Conservation (phyloP, 2,797 vertebrate species). For the Philypnodon macrostomus region DNA sequence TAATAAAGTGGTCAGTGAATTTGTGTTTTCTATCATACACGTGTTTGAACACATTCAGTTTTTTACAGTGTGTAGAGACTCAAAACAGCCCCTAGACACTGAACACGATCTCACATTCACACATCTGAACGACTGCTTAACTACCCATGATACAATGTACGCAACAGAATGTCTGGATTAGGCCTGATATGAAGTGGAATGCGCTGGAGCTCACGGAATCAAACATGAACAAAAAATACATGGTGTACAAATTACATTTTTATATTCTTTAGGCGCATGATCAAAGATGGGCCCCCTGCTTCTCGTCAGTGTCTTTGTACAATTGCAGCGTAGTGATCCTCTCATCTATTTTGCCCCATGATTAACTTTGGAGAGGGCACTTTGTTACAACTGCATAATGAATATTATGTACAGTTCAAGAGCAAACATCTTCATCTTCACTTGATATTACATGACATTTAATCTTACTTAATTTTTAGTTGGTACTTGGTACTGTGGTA, state of each 20-base stretch:
- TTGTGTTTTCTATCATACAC: too few species aligned
- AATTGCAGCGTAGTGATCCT: slow-evolving; percentile 33
- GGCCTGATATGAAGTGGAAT: neutral
- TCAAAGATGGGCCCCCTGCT: slow-evolving; percentile 30
- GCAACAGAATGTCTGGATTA: neutral
- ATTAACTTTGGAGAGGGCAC: slow-evolving; percentile 34
- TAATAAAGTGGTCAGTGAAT: too few species aligned
- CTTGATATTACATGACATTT: too few species aligned
- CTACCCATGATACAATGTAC: neutral
- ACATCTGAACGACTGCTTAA: slow-evolving; percentile 1
- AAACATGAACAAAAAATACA: slow-evolving; percentile 13
- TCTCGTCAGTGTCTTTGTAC: slow-evolving; percentile 20
- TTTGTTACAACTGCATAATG: slow-evolving; percentile 18
- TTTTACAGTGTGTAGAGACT: neutral
- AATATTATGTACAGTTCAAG: slow-evolving; percentile 10
- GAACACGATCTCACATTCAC: neutral
- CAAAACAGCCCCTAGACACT: neutral
- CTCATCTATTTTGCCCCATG: slow-evolving; percentile 24
- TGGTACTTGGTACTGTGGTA: too few species aligned
- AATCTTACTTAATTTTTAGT: too few species aligned
- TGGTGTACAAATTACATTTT: slow-evolving; percentile 14
- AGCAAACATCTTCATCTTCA: slow-evolving; percentile 3
- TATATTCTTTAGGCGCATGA: slow-evolving; percentile 17
- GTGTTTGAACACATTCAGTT: too few species aligned
- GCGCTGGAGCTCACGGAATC: slow-evolving; percentile 1